A percentile compares a stretch with the other conserved stretches of the same genome.
Evolutionary conservation across 2,888 invertebrate genomes (phyloP).

Genomic region (Drosophila monieri): DNA sequence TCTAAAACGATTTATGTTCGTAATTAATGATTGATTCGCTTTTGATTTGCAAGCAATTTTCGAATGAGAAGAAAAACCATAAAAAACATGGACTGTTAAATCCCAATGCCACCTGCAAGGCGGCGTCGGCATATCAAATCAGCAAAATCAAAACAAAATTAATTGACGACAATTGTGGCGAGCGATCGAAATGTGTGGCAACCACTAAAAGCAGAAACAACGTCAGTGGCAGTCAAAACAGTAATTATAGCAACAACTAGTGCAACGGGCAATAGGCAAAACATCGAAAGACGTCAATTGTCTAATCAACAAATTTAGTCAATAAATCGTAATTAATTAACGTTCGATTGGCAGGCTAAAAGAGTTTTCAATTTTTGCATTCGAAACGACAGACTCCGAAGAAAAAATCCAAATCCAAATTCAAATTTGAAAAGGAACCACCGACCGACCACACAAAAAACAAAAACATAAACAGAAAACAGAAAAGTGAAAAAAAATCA

Average conservation of each 20-base stretch:
- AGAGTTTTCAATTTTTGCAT: slow-evolving; percentile 57
- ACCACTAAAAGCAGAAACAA: slow-evolving; percentile 51
- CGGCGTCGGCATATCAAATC: slow-evolving; percentile 72
- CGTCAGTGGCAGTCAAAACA: slow-evolving; percentile 36
- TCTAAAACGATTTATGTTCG: slow-evolving; percentile 37
- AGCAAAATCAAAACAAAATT: slow-evolving; percentile 73
- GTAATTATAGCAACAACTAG: slow-evolving; percentile 33
- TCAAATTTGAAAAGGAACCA: slow-evolving; percentile 40
- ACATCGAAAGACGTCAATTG: slow-evolving; percentile 72
- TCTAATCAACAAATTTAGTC: slow-evolving; percentile 83
- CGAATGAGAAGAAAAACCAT: slow-evolving; percentile 16
- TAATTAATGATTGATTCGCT: slow-evolving; percentile 48
- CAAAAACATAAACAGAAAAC: slow-evolving; percentile 2
- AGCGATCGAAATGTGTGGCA: slow-evolving; percentile 74
- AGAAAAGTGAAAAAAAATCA: slow-evolving; percentile 23
- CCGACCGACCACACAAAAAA: background rate
- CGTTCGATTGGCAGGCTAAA: slow-evolving; percentile 72
- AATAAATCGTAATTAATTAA: slow-evolving; percentile 84
- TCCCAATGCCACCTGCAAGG: slow-evolving; percentile 73
- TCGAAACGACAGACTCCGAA: slow-evolving; percentile 16
- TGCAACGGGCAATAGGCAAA: slow-evolving; percentile 16
- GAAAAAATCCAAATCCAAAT: slow-evolving; percentile 15
- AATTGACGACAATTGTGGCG: slow-evolving; percentile 78
- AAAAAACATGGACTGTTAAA: slow-evolving; percentile 33
- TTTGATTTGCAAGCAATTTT: slow-evolving; percentile 47